A percentile compares a stretch with the other conserved stretches of the same genome.
These are phyloP conservation scores for Druon quercuslanigerum DNA, from an alignment of 1,140 invertebrate species.

Conservation along the genomic window DNA sequence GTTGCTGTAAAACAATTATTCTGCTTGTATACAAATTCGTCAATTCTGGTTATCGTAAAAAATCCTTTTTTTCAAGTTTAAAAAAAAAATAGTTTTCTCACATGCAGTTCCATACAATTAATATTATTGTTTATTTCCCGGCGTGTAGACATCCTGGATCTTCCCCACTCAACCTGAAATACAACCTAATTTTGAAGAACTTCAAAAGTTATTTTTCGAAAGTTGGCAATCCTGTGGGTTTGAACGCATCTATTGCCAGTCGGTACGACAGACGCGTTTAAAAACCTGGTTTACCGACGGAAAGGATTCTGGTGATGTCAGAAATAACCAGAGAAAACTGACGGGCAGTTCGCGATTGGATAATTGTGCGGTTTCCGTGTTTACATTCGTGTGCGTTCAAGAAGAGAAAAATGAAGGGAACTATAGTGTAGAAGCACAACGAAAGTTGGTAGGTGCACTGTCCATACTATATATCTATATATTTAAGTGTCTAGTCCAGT, in stretches of 20 bases:
- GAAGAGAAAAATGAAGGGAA: neutral
- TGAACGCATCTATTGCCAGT: neutral
- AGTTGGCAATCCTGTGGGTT: neutral
- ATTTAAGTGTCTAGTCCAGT: slow-evolving; percentile 5
- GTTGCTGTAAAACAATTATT: too few species aligned
- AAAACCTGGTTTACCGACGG: neutral
- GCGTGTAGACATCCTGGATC: too few species aligned
- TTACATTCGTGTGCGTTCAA: neutral
- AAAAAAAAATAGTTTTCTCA: too few species aligned
- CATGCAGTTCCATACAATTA: too few species aligned
- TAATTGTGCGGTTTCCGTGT: neutral
- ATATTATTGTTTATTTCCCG: too few species aligned
- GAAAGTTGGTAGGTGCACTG: neutral
- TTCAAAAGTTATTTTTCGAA: neutral
- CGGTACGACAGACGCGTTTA: neutral
- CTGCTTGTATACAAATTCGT: too few species aligned
- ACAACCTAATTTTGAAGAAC: too few species aligned
- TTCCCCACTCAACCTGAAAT: too few species aligned
- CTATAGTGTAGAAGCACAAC: slow-evolving; percentile 9
- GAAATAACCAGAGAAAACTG: neutral
- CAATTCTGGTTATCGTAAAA: too few species aligned
- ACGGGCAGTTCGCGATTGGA: neutral
- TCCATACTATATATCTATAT: neutral
- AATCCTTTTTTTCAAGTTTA: too few species aligned
- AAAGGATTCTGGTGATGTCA: neutral